phyloP scores from a whole-genome alignment of 92 coral and sea anemone species.

The Zoanthus sociatus region DNA sequence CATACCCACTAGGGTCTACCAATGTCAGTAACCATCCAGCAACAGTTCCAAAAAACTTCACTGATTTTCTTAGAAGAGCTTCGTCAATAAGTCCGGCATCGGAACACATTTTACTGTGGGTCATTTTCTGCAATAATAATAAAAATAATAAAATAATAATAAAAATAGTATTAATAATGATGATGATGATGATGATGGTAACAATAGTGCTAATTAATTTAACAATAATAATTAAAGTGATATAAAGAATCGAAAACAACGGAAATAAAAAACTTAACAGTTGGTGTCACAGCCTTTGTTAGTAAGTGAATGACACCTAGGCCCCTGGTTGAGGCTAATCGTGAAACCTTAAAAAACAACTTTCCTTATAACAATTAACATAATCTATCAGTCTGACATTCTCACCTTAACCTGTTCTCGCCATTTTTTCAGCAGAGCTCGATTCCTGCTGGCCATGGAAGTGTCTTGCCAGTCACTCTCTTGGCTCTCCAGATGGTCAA shows the following conservation, averaged over 20 bases:
- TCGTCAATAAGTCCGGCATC: constrained; percentile 91
- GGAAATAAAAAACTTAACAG: not conserved
- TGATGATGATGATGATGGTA: no score
- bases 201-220: no score
- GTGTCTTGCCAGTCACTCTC: constrained; percentile 98
- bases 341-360: not conserved
- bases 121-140: constrained; percentile 73
- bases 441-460: constrained; percentile 91
- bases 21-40: constrained; percentile 84
- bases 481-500: constrained; percentile 88
- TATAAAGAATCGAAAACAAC: not conserved
- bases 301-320: no score
- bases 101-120: constrained; percentile 87
- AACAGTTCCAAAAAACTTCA: constrained; percentile 85
- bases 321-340: not conserved
- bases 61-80: constrained; percentile 81
- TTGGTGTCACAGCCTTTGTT: not conserved
- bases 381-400: not conserved
- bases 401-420: constrained; percentile 90
- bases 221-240: no score
- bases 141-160: no score
- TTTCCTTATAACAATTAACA: not conserved
- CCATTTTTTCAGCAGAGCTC: constrained; percentile 89
- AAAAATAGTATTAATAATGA: no score
- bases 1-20: constrained; percentile 74